phyloP scores from a whole-genome alignment of 2,113 vertebrate genomes.

The Passerina amoena region DNA sequence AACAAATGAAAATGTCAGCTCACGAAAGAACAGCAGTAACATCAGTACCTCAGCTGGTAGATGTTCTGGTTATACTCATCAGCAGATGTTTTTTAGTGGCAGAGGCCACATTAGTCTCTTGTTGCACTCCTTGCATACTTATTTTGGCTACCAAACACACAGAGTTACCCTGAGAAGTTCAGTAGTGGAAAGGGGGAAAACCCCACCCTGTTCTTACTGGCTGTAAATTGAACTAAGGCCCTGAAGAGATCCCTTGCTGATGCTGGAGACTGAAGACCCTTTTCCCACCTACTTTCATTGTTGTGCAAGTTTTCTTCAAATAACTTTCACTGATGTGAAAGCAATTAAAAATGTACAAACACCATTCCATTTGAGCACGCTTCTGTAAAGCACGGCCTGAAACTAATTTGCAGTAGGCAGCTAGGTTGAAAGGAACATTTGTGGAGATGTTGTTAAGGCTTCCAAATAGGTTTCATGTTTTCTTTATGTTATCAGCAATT shows the following conservation, averaged over 20 bases:
- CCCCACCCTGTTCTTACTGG: accelerated
- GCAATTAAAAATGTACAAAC: background rate
- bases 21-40: background rate
- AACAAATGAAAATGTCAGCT: background rate
- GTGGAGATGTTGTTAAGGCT: background rate
- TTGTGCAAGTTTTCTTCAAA: background rate
- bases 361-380: background rate
- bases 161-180: background rate
- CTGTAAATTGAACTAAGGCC: background rate
- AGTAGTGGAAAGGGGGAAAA: background rate
- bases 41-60: background rate
- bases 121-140: background rate
- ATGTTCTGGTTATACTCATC: background rate
- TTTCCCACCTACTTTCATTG: background rate
- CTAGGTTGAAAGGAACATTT: background rate
- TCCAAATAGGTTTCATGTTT: background rate
- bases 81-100: background rate
- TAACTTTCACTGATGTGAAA: background rate
- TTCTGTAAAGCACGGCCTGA: background rate
- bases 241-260: background rate
- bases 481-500: background rate
- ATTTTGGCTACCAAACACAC: background rate
- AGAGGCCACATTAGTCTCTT: background rate
- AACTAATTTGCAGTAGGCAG: background rate
- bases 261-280: background rate